Percentiles rank a stretch among this genome's conserved stretches.
These are phyloP conservation scores for Sisyra nigra DNA, from an alignment of 2,888 invertebrate species.

Conservation along the genomic window DNA sequence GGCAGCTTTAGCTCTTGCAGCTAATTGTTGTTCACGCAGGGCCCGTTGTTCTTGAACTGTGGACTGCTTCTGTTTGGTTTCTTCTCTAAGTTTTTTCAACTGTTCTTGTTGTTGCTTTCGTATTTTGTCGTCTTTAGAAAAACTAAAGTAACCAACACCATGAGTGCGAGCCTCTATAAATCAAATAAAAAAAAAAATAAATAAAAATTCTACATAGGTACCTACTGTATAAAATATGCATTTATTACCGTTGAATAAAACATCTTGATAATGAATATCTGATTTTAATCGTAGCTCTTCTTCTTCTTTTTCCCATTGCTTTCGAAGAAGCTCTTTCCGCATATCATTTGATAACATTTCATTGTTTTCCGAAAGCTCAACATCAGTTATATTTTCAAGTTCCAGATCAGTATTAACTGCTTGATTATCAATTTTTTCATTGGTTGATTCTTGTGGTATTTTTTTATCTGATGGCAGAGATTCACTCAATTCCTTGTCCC, in stretches of 20 bases:
- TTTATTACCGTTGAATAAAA: slow-evolving; percentile 77
- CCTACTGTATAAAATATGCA: neutral
- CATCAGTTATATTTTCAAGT: neutral
- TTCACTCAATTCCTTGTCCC: slow-evolving; percentile 34
- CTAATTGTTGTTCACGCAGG: slow-evolving; percentile 46
- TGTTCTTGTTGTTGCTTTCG: slow-evolving; percentile 68
- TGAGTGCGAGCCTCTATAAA: slow-evolving; percentile 72
- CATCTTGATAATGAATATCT: slow-evolving; percentile 81
- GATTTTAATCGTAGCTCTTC: slow-evolving; percentile 51
- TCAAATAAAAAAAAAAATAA: slow-evolving; percentile 12
- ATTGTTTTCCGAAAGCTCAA: slow-evolving; percentile 19
- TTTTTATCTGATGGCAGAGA: slow-evolving; percentile 1
- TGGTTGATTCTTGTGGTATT: neutral
- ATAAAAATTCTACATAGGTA: neutral
- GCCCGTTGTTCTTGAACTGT: slow-evolving; percentile 41
- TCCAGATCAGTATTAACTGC: neutral
- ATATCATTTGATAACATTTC: slow-evolving; percentile 34
- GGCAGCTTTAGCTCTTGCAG: slow-evolving; percentile 55
- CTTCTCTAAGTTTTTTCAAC: slow-evolving; percentile 49
- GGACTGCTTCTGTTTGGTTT: slow-evolving; percentile 51
- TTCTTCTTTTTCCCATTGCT: slow-evolving; percentile 81
- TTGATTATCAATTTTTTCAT: neutral
- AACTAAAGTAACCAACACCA: slow-evolving; percentile 83
- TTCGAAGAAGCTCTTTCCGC: slow-evolving; percentile 51
- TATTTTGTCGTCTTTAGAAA: slow-evolving; percentile 70